Base-by-base conservation (phyloP, 2,797 vertebrate genomes). In the Xenentodon cancila region DNA sequence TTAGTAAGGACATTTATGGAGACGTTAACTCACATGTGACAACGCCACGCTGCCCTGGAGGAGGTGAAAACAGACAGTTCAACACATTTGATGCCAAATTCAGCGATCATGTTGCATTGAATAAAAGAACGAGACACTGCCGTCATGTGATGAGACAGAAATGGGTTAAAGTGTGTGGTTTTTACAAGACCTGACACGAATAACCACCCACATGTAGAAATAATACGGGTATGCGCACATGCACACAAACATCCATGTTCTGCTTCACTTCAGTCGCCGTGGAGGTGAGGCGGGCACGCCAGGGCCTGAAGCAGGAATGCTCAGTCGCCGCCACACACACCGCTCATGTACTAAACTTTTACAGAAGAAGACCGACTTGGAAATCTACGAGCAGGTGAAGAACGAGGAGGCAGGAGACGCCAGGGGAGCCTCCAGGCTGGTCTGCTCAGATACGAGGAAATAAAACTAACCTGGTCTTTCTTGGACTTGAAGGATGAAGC, bases 401-500 rank as follows among this genome's bases (percentile, higher is more conserved):
- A 25, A 25, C 25, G 25, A 0, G 54, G 3, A 5, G 9, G 20
- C 11, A 6, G 16, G 27, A 15, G 27, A 52, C 4, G 16, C 3
- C 37, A 13, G 37, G 2, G 5, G 9, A 6, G 12, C 40, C 42
- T 43, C 15, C 42, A 15, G 15, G 40, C 7, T n/a, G n/a, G n/a
- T n/a, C n/a, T n/a, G n/a, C n/a, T n/a, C n/a, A n/a, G n/a, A n/a
- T n/a, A n/a, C n/a, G n/a, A n/a, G n/a, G n/a, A n/a, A 25, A 25
- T 25, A 3, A 46, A 22, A 89, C 90, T 89, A 77, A 98, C 97
- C 93, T 95, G 96, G 71, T 99, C 97, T 81, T 98, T 99, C 85
- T 98, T 99, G 64, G 92, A 95, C 88, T 99, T 99, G 77, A 95
- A 95, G 0, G 97, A 98, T 0, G 96, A 97, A 34, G 97, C 96